phyloP scores from a whole-genome alignment of 2,797 vertebrate genomes.

The Gorsachius magnificus region DNA sequence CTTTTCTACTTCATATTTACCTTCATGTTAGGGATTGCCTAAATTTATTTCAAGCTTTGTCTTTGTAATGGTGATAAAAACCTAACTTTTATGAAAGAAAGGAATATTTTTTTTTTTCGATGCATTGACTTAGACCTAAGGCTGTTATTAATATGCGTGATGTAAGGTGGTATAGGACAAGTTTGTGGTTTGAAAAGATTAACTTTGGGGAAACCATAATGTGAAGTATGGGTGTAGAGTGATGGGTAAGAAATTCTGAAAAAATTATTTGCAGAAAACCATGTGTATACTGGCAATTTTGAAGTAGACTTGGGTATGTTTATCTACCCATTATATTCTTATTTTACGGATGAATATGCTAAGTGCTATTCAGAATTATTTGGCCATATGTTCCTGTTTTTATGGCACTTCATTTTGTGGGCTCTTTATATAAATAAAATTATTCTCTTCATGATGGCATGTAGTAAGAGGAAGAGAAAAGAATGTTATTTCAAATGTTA shows the following conservation, averaged over 20 bases:
- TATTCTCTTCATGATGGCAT: not conserved
- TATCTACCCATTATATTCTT: constrained; percentile 42
- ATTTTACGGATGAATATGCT: constrained; percentile 45
- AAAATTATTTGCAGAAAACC: constrained; percentile 2
- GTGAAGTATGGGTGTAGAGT: not conserved
- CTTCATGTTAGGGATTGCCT: not conserved
- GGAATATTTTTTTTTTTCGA: not conserved
- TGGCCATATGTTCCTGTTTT: constrained; percentile 66
- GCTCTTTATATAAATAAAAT: constrained; percentile 44
- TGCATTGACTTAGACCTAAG: not conserved
- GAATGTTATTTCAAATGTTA: constrained; percentile 30
- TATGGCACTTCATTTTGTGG: constrained; percentile 34
- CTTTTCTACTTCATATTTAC: not conserved
- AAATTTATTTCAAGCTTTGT: not conserved
- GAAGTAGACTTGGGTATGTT: constrained; percentile 33
- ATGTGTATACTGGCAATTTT: constrained; percentile 16
- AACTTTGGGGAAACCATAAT: not conserved
- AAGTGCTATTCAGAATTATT: constrained; percentile 57
- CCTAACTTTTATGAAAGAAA: not conserved
- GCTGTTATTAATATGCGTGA: not conserved
- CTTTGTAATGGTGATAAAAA: not conserved
- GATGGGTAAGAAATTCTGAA: constrained; percentile 2
- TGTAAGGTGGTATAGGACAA: not conserved
- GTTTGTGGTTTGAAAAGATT: constrained; percentile 1
- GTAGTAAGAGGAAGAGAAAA: not conserved